These are phyloP conservation scores for Isurus oxyrinchus DNA, from an alignment of 2,113 vertebrate species.

Conservation along the genomic window DNA sequence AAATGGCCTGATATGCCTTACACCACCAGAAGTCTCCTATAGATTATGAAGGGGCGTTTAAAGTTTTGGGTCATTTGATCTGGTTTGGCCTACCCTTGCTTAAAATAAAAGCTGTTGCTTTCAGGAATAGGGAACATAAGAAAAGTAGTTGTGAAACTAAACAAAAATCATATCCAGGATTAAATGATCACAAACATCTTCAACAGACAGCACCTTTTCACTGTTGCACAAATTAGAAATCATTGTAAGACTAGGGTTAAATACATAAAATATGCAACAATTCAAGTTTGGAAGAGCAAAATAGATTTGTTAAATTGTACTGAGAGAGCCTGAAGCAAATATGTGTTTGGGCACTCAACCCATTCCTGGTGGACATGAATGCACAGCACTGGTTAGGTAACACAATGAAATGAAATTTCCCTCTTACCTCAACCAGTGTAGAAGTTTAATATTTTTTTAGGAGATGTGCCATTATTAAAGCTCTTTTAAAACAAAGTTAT, in stretches of 20 bases:
- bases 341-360: neutral
- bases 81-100: neutral
- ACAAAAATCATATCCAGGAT: neutral
- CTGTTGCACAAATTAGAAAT: neutral
- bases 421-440: neutral
- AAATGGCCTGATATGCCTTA: neutral
- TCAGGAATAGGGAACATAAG: neutral
- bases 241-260: neutral
- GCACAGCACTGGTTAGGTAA: neutral
- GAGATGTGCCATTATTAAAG: neutral
- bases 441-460: neutral
- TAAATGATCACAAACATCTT: neutral
- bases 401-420: neutral
- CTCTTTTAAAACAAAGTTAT: neutral
- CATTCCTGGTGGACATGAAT: neutral
- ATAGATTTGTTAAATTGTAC: neutral
- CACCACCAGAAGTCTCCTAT: neutral
- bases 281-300: neutral
- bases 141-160: neutral
- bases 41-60: neutral
- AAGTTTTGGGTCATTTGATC: neutral
- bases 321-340: neutral
- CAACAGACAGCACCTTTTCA: neutral
- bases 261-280: neutral
- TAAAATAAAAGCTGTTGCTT: neutral